Evolutionary conservation across 1,140 invertebrate species (phyloP), one percentile per base, ranked within the genome.

Genomic region (Plectus sambesii): DNA sequence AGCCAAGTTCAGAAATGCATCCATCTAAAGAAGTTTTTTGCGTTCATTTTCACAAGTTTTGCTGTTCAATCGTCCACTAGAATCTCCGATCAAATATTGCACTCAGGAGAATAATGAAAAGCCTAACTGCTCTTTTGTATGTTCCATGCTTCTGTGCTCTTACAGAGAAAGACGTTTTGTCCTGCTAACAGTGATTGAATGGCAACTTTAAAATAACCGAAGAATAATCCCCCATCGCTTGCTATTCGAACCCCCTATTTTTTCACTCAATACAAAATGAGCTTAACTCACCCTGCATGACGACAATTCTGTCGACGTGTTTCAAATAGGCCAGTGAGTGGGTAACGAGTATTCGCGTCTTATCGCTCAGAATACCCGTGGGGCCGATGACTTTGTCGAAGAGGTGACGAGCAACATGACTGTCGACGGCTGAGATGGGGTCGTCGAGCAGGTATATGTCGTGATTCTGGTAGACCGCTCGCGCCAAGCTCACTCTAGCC

Each of bases 251-350:
- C n/a, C n/a, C n/a, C n/a, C n/a, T n/a, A n/a, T n/a, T n/a, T n/a
- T n/a, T n/a, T n/a, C n/a, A n/a, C n/a, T n/a, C n/a, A n/a, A n/a
- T n/a, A n/a, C n/a, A n/a, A n/a, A n/a, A n/a, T n/a, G n/a, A n/a
- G n/a, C n/a, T n/a, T n/a, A 55, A 23, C 5, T 64, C 66, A 50
- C 69, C 55, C 12, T 61, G 51, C 44, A 74, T 46, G 12, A 74
- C 66, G 53, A 72, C 68, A 67, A 85, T 82, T 69, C 81, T 74
- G 52, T 74, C 73, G 9, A 68, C 70, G 40, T 64, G 47, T 8
- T 71, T 73, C 26, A 73, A 60, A 62, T 70, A 70, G 43, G 70
- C 65, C 25, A 72, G 62, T 20, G 65, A 63, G 50, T 73, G 70
- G 1, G 71, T 74, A 6, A 73, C 70, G 8, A 72, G 55, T 12